Conservation (phyloP, 2,888 invertebrate species). For the Sinodicranocentrus sp. region DNA sequence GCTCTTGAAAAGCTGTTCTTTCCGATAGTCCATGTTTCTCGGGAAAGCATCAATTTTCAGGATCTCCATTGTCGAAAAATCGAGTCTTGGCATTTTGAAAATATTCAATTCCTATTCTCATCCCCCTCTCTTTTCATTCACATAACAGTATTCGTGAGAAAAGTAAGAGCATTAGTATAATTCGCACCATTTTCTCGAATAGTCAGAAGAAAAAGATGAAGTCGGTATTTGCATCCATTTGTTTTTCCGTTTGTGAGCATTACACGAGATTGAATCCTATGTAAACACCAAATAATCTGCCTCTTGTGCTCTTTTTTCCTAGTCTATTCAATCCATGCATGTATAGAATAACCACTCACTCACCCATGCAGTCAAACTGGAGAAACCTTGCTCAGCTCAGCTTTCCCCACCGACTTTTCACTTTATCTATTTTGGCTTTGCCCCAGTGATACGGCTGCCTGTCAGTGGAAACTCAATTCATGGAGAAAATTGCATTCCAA, state of each 20-base stretch:
- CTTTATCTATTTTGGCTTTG: constrained; percentile 14
- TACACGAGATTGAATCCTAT: background rate
- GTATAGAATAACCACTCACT: constrained; percentile 1
- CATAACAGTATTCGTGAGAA: background rate
- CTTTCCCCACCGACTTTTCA: constrained; percentile 49
- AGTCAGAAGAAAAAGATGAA: constrained; percentile 41
- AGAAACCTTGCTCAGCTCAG: constrained; percentile 7
- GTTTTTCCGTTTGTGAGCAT: constrained; percentile 18
- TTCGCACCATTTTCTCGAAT: constrained; percentile 7
- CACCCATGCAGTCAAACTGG: background rate
- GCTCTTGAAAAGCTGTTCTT: background rate
- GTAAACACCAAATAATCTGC: background rate
- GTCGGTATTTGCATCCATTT: constrained; percentile 43
- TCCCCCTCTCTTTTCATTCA: constrained; percentile 5
- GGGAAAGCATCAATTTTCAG: background rate
- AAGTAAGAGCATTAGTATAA: constrained; percentile 13
- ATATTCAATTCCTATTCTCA: background rate
- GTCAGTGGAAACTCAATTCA: constrained; percentile 76
- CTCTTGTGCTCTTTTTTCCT: background rate
- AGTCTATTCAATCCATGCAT: constrained; percentile 24
- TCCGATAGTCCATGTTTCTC: background rate
- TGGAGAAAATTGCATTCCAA: constrained; percentile 76
- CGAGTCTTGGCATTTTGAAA: background rate
- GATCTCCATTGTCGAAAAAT: constrained; percentile 1
- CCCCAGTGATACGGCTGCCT: constrained; percentile 65